Conservation (phyloP, 1,140 invertebrate genomes). For the Tigriopus japonicus region DNA sequence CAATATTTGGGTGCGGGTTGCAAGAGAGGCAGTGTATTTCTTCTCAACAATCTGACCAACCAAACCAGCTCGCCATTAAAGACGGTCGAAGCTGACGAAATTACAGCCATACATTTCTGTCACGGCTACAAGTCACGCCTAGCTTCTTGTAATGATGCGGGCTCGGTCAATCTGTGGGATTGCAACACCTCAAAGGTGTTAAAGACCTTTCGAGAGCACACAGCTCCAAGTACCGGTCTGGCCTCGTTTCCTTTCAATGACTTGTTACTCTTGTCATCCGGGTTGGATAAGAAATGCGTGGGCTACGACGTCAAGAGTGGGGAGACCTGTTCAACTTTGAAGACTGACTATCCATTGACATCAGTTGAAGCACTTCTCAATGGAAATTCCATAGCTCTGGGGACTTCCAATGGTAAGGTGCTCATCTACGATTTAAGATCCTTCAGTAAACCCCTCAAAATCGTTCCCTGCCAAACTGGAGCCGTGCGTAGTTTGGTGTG, state of each 20-base stretch:
- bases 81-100: not conserved
- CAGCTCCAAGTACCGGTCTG: conserved; percentile 24
- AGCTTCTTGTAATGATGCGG: conserved; percentile 25
- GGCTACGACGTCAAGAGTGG: conserved; percentile 25
- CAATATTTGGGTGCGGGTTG: not conserved
- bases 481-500: too few relatives aligned
- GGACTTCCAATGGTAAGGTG: conserved; percentile 5
- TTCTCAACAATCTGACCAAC: not conserved
- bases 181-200: conserved; percentile 21
- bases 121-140: conserved; percentile 22
- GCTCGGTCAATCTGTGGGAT: conserved; percentile 26
- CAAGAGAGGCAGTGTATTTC: not conserved
- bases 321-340: conserved; percentile 20
- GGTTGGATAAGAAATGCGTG: conserved; percentile 26
- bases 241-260: conserved; percentile 27
- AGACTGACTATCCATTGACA: conserved; percentile 10
- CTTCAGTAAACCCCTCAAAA: not conserved
- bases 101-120: conserved; percentile 24
- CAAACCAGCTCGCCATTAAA: not conserved
- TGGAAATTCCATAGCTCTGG: conserved; percentile 7
- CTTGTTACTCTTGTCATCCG: conserved; percentile 25
- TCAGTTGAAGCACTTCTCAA: conserved; percentile 1
- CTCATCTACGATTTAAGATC: not conserved
- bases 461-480: too few relatives aligned
- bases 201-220: conserved; percentile 23